Percentiles rank a stretch among this genome's conserved stretches.
Conservation (phyloP, 1,140 invertebrate genomes). For the Vanessa atalanta region DNA sequence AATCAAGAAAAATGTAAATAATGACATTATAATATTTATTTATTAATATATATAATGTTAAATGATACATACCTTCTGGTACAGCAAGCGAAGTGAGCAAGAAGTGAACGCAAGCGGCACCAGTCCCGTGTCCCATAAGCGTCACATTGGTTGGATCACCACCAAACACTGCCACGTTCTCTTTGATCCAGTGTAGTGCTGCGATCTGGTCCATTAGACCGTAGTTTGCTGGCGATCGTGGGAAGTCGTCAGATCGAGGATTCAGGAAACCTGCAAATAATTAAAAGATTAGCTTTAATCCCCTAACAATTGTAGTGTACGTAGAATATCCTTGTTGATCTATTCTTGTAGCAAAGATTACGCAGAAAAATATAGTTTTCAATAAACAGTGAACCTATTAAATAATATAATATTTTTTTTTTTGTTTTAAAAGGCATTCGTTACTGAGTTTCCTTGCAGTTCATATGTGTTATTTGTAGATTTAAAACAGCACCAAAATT, state of each 20-base stretch:
- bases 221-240: slow-evolving; percentile 93
- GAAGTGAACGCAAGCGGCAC: slow-evolving; percentile 96
- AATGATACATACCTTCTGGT: slow-evolving; percentile 85
- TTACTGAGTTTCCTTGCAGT: no score
- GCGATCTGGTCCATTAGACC: slow-evolving; percentile 98
- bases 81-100: slow-evolving; percentile 95
- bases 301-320: not conserved
- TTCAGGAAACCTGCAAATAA: slow-evolving; percentile 89
- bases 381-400: no score
- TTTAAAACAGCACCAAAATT: no score
- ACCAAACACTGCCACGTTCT: slow-evolving; percentile 95
- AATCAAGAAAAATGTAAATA: no score
- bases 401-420: no score
- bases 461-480: no score
- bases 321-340: no score
- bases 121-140: slow-evolving; percentile 96
- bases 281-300: not conserved
- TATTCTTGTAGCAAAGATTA: no score
- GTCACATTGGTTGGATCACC: slow-evolving; percentile 97
- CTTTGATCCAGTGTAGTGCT: slow-evolving; percentile 95
- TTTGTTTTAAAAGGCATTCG: no score
- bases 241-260: slow-evolving; percentile 91
- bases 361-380: no score
- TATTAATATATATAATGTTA: not conserved
- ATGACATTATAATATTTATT: slow-evolving; percentile 1